Evolutionary conservation across 2,888 invertebrate genomes (phyloP).

Genomic region (Tillus elongatus): DNA sequence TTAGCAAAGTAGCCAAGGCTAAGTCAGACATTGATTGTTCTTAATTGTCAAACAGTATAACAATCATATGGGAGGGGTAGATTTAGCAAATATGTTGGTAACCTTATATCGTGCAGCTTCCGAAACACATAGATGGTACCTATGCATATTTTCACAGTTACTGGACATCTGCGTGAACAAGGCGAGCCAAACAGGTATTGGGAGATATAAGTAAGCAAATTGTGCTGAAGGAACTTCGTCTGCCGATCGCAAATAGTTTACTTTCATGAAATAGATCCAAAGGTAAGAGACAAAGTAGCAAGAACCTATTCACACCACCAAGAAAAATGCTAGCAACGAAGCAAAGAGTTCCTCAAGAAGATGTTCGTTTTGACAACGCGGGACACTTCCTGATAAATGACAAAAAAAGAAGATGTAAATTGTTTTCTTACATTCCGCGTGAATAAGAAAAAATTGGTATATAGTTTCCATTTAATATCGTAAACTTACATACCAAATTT

Average conservation of each 20-base stretch:
- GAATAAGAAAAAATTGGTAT: no score
- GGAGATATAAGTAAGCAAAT: not conserved
- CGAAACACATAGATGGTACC: conserved; percentile 6
- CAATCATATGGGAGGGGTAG: conserved; percentile 20
- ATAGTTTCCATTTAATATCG: no score
- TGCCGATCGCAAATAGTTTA: not conserved
- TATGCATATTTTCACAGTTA: conserved; percentile 8
- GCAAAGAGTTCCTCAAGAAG: no score
- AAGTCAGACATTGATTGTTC: conserved; percentile 14
- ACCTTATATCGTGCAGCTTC: conserved; percentile 8
- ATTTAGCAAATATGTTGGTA: conserved; percentile 15
- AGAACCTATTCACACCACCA: no score
- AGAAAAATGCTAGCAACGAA: no score
- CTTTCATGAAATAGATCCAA: not conserved
- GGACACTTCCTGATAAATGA: no score
- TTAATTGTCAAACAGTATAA: conserved; percentile 21
- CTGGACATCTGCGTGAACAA: conserved; percentile 10
- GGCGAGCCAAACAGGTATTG: conserved; percentile 1
- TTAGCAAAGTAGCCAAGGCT: conserved; percentile 7
- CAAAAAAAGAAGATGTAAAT: conserved; percentile 5
- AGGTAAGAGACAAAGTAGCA: not conserved
- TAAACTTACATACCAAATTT: no score
- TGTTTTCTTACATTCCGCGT: no score
- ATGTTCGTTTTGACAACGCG: no score
- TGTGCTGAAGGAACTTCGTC: conserved; percentile 1